Evolutionary conservation across 2,797 vertebrate genomes (phyloP).

Genomic region (Leontopithecus rosalia): DNA sequence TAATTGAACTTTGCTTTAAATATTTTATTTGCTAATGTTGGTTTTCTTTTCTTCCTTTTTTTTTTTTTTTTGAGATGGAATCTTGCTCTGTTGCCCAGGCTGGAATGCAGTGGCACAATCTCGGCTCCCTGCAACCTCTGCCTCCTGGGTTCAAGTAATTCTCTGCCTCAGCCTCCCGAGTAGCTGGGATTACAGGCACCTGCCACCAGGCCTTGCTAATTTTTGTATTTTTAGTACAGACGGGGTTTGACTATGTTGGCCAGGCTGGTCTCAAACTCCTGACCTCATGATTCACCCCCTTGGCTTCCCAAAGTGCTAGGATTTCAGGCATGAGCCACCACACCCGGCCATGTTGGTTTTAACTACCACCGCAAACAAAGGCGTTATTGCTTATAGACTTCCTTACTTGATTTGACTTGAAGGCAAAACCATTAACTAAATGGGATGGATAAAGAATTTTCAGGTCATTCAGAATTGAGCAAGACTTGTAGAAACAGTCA

Average conservation of each 20-base stretch:
- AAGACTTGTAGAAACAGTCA: constrained; percentile 2
- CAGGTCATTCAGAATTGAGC: not conserved
- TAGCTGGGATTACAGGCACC: not conserved
- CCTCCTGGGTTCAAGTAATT: not conserved
- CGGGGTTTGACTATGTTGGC: not conserved
- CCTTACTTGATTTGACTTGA: constrained; percentile 43
- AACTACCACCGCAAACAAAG: constrained; percentile 12
- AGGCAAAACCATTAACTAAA: constrained; percentile 41
- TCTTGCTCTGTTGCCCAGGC: not conserved
- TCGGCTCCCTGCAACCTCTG: not conserved
- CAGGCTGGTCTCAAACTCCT: not conserved
- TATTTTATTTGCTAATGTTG: not conserved
- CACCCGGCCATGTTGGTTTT: not conserved
- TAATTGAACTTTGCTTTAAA: not conserved
- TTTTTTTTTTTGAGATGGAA: not conserved
- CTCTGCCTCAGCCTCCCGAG: not conserved
- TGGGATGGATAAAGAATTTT: not conserved
- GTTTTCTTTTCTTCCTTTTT: not conserved
- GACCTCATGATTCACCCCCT: not conserved
- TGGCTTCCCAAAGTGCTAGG: not conserved
- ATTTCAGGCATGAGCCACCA: not conserved
- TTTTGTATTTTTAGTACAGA: not conserved
- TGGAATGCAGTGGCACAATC: not conserved
- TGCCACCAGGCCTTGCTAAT: not conserved
- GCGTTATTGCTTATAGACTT: constrained; percentile 10